Evolutionary conservation across 1,140 invertebrate genomes (phyloP), one percentile per base, ranked within the genome.

Genomic region (Trialeurodes vaporariorum): DNA sequence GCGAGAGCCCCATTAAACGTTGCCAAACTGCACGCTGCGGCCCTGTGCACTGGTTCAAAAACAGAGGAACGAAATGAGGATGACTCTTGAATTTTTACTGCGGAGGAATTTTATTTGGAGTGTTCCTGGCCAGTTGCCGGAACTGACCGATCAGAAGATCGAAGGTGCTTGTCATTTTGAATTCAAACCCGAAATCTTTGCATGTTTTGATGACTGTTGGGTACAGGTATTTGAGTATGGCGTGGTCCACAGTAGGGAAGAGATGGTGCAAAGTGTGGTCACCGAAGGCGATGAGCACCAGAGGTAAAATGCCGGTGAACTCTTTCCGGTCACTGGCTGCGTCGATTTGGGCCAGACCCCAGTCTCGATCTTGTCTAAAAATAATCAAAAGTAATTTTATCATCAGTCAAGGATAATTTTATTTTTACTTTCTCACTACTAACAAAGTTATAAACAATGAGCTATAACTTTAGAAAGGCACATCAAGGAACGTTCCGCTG

Each of bases 241-340:
- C 75, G 72, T 92, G 90, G 74, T 93, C 91, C 21, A 93, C 73
- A 0, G 89, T 90, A 0, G 91, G 91, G 70, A 93, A 85, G 0
- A 94, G 78, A 79, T 93, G 91, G 75, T 94, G 91, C 0, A 93
- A 77, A 0, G 80, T 79, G 75, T 94, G 92, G 49, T 88, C 85
- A 11, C 91, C 91, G 70, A 90, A 93, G 69, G 84, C 82, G 0
- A 85, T 87, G 26, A 92, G 71, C 0, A 83, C 83, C 34, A 89
- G 76, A 71, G 90, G 86, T 26, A 85, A 77, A n/a, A 81, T 86
- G 1, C 83, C 81, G 25, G 85, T 86, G n/a, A 91, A 80, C 60
- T 91, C 85, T 2, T 80, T 77, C 66, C 88, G 82, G 71, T 90
- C 90, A 69, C 86, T 82, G 0, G 89, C 84, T 0, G 91, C 84